Percentiles rank a stretch among this genome's conserved stretches.
Conservation (phyloP, 1,140 invertebrate genomes). For the Leucophenga varia region DNA sequence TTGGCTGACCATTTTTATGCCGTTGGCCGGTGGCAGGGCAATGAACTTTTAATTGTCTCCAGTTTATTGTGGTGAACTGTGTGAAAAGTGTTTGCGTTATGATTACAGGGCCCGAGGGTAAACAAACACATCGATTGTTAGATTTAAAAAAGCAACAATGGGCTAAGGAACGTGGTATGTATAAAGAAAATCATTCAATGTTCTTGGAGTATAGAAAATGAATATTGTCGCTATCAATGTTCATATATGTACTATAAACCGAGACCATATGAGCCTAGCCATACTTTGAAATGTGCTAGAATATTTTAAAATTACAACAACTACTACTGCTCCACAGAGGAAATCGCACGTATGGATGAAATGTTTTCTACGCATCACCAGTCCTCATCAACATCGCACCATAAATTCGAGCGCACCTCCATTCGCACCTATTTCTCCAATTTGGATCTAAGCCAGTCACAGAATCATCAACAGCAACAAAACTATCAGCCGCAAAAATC, state of each 20-base stretch:
- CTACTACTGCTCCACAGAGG: too few species aligned
- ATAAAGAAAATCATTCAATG: too few species aligned
- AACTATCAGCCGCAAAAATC: slow-evolving; percentile 11
- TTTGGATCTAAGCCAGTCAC: slow-evolving; percentile 42
- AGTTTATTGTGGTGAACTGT: background rate
- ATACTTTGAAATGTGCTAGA: too few species aligned
- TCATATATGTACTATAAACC: too few species aligned
- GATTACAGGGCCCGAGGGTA: slow-evolving; percentile 50
- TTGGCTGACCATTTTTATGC: slow-evolving; percentile 24
- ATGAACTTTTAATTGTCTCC: slow-evolving; percentile 23
- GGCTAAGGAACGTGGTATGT: slow-evolving; percentile 68
- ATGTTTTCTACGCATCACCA: slow-evolving; percentile 43
- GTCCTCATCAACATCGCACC: slow-evolving; percentile 38
- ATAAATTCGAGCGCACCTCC: slow-evolving; percentile 53
- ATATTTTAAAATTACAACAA: too few species aligned
- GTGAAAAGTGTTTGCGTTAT: slow-evolving; percentile 24
- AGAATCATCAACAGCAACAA: slow-evolving; percentile 22
- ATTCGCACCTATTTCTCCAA: slow-evolving; percentile 55
- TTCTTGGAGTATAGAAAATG: too few species aligned
- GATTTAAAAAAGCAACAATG: slow-evolving; percentile 71
- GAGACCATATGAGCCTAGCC: too few species aligned
- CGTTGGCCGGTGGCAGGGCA: slow-evolving; percentile 22
- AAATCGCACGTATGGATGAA: slow-evolving; percentile 63
- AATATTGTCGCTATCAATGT: too few species aligned
- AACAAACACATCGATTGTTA: slow-evolving; percentile 58